These are phyloP conservation scores for Nannobrachium achirus DNA, from an alignment of 2,113 vertebrate species.

Conservation along the genomic window DNA sequence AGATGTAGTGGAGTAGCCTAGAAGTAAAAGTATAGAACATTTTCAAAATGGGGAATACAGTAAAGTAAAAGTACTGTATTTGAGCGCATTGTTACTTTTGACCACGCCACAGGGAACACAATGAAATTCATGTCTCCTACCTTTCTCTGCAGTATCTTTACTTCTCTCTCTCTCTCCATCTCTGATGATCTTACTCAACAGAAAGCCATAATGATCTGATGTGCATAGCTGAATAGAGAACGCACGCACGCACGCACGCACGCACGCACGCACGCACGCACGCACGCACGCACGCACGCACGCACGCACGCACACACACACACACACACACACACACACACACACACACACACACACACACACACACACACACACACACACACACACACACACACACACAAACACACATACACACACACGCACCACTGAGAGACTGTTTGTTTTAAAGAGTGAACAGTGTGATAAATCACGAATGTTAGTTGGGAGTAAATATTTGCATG, in stretches of 20 bases:
- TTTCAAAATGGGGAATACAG: too few relatives aligned
- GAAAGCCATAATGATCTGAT: slow-evolving; percentile 69
- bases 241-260: slow-evolving; percentile 9
- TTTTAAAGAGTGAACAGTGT: slow-evolving; percentile 65
- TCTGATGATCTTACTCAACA: slow-evolving; percentile 69
- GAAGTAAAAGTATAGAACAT: too few relatives aligned
- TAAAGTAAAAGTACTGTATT: too few relatives aligned
- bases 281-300: background rate
- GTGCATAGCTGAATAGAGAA: slow-evolving; percentile 46
- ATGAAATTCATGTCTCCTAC: slow-evolving; percentile 28
- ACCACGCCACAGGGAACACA: slow-evolving; percentile 25
- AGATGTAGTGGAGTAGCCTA: too few relatives aligned
- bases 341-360: background rate
- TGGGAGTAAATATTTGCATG: slow-evolving; percentile 80
- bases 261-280: background rate
- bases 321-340: slow-evolving; percentile 30
- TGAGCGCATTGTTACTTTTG: too few relatives aligned
- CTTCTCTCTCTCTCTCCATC: slow-evolving; percentile 40
- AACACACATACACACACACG: slow-evolving; percentile 25
- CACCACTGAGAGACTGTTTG: slow-evolving; percentile 49
- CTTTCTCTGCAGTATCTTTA: slow-evolving; percentile 42
- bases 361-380: background rate
- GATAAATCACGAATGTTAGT: slow-evolving; percentile 75
- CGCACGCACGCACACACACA: slow-evolving; percentile 1
- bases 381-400: background rate